These are phyloP conservation scores for Halictus rubicundus DNA, from an alignment of 1,140 invertebrate species.

Conservation along the genomic window DNA sequence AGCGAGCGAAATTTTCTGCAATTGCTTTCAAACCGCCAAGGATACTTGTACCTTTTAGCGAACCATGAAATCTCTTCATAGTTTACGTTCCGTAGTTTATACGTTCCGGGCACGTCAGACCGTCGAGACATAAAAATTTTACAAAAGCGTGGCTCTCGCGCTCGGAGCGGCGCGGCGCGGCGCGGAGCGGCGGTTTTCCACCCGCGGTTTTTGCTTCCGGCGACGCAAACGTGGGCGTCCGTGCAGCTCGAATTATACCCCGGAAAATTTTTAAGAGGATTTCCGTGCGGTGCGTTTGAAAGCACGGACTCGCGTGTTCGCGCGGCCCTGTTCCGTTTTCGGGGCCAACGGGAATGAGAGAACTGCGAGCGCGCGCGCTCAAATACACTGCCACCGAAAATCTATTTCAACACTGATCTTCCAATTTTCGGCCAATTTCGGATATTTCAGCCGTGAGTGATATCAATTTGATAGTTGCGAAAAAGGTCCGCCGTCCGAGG, in stretches of 20 bases:
- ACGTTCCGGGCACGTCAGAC: not conserved
- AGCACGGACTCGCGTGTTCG: not conserved
- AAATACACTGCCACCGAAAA: too few species aligned
- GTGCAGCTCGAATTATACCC: slow-evolving; percentile 16
- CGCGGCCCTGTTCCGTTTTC: slow-evolving; percentile 8
- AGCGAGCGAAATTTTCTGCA: too few species aligned
- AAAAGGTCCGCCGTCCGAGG: too few species aligned
- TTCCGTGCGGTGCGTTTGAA: slow-evolving; percentile 34
- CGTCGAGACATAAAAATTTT: slow-evolving; percentile 18
- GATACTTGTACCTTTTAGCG: not conserved
- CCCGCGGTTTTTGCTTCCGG: not conserved
- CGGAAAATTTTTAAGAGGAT: slow-evolving; percentile 42
- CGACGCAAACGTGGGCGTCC: not conserved
- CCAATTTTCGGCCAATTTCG: too few species aligned
- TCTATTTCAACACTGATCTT: too few species aligned
- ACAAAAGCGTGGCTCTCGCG: not conserved
- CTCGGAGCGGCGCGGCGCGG: too few species aligned
- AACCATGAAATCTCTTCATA: not conserved
- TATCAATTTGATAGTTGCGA: too few species aligned
- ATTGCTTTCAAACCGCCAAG: not conserved
- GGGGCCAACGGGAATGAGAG: not conserved
- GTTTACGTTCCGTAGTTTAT: not conserved
- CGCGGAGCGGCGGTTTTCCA: not conserved
- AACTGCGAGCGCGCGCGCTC: slow-evolving; percentile 10
- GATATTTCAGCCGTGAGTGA: too few species aligned